Percentiles rank a stretch among this genome's conserved stretches.
These are phyloP conservation scores for Pangasianodon hypophthalmus DNA, from an alignment of 2,113 vertebrate genomes.

Conservation along the genomic window DNA sequence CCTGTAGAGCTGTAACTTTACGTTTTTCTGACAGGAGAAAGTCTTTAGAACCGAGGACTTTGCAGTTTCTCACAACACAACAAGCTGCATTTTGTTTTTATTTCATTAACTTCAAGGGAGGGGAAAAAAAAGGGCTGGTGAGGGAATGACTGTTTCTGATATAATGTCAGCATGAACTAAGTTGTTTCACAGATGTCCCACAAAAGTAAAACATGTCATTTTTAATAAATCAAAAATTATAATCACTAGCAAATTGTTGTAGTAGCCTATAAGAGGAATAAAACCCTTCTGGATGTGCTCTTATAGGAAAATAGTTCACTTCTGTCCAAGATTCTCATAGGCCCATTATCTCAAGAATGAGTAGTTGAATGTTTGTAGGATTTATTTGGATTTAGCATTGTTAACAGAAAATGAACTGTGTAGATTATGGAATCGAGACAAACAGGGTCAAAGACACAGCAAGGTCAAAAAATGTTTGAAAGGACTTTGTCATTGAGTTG, in stretches of 20 bases:
- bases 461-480: background rate
- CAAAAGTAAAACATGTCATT: background rate
- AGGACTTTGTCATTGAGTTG: background rate
- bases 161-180: too few species aligned
- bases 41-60: too few species aligned
- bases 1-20: too few species aligned
- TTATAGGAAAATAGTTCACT: background rate
- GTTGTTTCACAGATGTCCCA: too few species aligned
- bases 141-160: too few species aligned
- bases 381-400: background rate
- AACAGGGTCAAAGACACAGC: background rate
- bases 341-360: background rate
- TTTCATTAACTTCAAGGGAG: too few species aligned
- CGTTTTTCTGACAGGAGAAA: too few species aligned
- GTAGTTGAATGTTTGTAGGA: background rate
- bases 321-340: background rate
- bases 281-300: background rate
- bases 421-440: background rate
- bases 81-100: too few species aligned
- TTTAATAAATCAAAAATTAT: background rate
- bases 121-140: too few species aligned
- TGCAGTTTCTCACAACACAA: too few species aligned
- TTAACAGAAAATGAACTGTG: background rate
- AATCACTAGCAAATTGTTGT: background rate
- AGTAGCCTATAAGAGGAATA: background rate